Conservation (phyloP, 2,797 vertebrate species). For the Rhynchonycteris naso region DNA sequence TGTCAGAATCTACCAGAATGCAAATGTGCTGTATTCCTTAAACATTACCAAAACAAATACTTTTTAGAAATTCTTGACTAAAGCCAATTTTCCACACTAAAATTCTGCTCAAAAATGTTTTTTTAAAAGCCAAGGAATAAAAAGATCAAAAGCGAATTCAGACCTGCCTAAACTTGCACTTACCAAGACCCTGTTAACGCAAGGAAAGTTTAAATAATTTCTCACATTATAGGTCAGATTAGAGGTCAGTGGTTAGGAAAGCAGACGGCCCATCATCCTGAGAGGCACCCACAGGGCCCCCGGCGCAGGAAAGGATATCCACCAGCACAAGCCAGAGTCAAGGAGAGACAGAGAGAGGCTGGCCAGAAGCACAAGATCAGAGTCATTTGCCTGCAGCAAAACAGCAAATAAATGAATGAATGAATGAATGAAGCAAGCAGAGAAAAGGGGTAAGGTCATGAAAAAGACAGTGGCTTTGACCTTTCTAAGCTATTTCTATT, state of each 20-base stretch:
- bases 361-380: slow-evolving; percentile 92
- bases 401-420: slow-evolving; percentile 56
- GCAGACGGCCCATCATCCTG: slow-evolving; percentile 33
- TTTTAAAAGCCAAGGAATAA: slow-evolving; percentile 38
- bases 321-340: slow-evolving; percentile 95
- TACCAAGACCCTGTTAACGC: neutral
- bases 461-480: neutral
- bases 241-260: neutral
- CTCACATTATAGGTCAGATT: neutral
- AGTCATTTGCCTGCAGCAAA: slow-evolving; percentile 90
- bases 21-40: neutral
- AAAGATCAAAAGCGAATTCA: slow-evolving; percentile 13
- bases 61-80: neutral
- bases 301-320: slow-evolving; percentile 90
- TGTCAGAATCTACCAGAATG: neutral
- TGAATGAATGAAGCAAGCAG: slow-evolving; percentile 51
- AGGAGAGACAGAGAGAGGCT: slow-evolving; percentile 94
- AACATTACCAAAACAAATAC: neutral
- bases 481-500: neutral
- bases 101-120: neutral
- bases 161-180: slow-evolving; percentile 39
- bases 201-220: neutral
- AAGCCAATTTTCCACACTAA: neutral
- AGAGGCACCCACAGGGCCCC: slow-evolving; percentile 40
- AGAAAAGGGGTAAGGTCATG: neutral